Percentiles rank a stretch among this genome's conserved stretches.
Conservation (phyloP, 2,113 vertebrate genomes). For the Choloepus hoffmanni region DNA sequence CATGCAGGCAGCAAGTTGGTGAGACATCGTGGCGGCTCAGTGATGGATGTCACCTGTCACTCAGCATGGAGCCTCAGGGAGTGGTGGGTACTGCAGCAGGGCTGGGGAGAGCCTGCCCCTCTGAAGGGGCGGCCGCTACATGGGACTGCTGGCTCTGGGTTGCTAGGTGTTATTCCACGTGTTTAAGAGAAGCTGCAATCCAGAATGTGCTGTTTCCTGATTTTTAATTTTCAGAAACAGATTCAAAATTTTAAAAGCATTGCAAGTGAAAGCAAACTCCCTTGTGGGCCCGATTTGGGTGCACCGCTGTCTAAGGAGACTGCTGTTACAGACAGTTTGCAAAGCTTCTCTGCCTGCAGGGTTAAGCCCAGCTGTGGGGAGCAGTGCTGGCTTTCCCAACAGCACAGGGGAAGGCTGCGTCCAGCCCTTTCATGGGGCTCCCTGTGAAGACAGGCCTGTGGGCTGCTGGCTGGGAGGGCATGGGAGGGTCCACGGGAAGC, state of each 20-base stretch:
- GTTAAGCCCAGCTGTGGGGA: neutral
- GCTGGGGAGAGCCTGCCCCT: neutral
- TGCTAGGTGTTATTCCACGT: accelerated
- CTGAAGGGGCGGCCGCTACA: accelerated
- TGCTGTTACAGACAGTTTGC: neutral
- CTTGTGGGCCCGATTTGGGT: neutral
- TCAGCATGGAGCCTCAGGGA: neutral
- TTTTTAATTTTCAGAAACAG: slow-evolving; percentile 41
- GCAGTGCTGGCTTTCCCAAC: neutral
- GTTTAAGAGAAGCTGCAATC: neutral
- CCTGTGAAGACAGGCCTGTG: neutral
- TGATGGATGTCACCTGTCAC: neutral
- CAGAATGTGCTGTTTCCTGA: neutral
- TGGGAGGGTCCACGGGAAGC: neutral
- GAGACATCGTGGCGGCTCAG: neutral
- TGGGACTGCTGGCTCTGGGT: neutral
- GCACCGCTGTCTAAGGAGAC: neutral
- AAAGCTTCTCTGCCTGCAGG: neutral
- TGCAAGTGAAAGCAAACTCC: neutral
- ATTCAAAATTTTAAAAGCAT: neutral
- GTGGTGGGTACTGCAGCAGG: neutral
- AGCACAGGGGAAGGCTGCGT: neutral
- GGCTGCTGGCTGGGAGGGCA: neutral
- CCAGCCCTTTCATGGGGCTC: neutral
- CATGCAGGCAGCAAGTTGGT: neutral